Base-by-base conservation (phyloP, 2,888 invertebrate genomes). In the Stegophylla sp. region DNA sequence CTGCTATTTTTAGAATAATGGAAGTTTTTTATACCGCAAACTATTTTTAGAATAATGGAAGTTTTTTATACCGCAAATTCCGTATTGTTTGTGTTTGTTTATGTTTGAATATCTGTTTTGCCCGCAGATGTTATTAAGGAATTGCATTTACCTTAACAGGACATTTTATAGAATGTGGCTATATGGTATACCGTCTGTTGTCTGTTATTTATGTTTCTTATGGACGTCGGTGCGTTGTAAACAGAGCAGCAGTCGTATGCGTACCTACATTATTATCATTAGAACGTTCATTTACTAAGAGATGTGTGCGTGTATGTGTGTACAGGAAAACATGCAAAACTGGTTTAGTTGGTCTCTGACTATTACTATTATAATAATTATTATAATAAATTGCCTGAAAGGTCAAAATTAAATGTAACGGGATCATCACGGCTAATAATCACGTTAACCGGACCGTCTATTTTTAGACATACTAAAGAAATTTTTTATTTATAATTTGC, bases 401-500 rank as follows among this genome's bases (percentile, higher is more conserved):
- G 79, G 79, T 79, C 79, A 79, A 79, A 79, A 79, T 79, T 77
- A 69, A 71, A 71, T 34, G 59, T 79, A 79, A 79, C 79, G 79
- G 71, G 48, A 79, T 71, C 51, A 43, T 20, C 15, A 1, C n/a
- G 73, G 34, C 7, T 5, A 28, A 73, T 75, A 51, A 51, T 63
- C 20, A 63, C 63, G 23, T 66, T 66, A 74, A 76, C 43, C n/a
- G 53, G n/a, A 76, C 41, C 15, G 17, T 41, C 64, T 75, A 75
- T 64, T 75, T 75, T 75, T 75, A 75, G 63, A 1, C 3, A 4
- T 9, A 3, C 3, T 41, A 34, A 41, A 23, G 20, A 64, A 53
- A n/a, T n/a, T n/a, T n/a, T 51, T 51, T 63, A 1, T 75, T 75
- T 23, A 63, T 75, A 51, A 51, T 48, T 61, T 48, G 28, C 45